These are phyloP conservation scores for Latheticus oryzae DNA, from an alignment of 2,888 invertebrate genomes.

Conservation along the genomic window DNA sequence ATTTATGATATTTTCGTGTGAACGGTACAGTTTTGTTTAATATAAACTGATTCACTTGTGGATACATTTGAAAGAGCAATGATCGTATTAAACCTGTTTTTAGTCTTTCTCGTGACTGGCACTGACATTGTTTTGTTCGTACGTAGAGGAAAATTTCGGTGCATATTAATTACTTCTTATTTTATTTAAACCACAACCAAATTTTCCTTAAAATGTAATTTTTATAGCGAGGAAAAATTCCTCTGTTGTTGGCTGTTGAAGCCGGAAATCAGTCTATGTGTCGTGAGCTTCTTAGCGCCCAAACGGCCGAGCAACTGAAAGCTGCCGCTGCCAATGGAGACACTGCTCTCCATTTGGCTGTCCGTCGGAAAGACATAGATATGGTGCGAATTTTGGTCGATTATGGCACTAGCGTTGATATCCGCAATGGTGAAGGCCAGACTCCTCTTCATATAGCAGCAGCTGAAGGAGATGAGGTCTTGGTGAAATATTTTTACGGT, in stretches of 20 bases:
- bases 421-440: constrained; percentile 93
- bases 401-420: constrained; percentile 91
- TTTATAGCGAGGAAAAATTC: constrained; percentile 89
- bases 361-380: constrained; percentile 91
- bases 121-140: constrained; percentile 21
- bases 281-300: constrained; percentile 88
- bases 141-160: constrained; percentile 14
- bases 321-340: constrained; percentile 89
- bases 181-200: constrained; percentile 1
- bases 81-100: constrained; percentile 37
- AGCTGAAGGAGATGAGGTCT: constrained; percentile 92
- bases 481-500: constrained; percentile 95
- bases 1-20: constrained; percentile 13
- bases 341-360: constrained; percentile 94
- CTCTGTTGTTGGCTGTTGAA: constrained; percentile 93
- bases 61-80: constrained; percentile 41
- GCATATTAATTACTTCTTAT: not conserved
- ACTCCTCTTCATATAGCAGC: constrained; percentile 96
- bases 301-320: constrained; percentile 89
- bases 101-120: constrained; percentile 37
- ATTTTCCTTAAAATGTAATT: not conserved
- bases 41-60: constrained; percentile 15
- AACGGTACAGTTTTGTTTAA: constrained; percentile 12
- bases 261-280: constrained; percentile 96
- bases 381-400: constrained; percentile 91